A percentile compares a stretch with the other conserved stretches of the same genome.
Conservation (phyloP, 2,113 vertebrate genomes). For the Carassius auratus region DNA sequence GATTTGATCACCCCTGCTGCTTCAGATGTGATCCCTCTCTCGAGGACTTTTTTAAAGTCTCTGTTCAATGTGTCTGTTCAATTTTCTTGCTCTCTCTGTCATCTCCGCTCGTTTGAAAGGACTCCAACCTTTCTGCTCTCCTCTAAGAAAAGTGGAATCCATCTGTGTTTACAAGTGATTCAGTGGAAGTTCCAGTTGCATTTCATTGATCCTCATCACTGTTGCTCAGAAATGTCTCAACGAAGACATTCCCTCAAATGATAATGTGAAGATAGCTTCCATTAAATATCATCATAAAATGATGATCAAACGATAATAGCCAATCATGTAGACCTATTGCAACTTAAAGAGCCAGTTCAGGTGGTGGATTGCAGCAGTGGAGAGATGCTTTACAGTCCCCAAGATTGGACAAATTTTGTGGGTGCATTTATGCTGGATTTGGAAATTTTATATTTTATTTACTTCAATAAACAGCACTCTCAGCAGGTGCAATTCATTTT, state of each 20-base stretch:
- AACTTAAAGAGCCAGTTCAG: neutral
- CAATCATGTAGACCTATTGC: neutral
- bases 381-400: neutral
- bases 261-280: neutral
- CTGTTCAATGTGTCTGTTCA: neutral
- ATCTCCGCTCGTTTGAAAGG: neutral
- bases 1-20: slow-evolving; percentile 24
- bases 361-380: neutral
- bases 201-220: neutral
- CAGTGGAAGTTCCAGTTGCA: neutral
- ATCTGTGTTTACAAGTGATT: neutral
- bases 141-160: neutral
- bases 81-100: neutral
- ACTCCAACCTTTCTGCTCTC: neutral
- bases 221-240: neutral
- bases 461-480: neutral
- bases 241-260: neutral
- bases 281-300: neutral
- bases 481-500: neutral
- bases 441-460: neutral
- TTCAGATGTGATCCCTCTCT: slow-evolving; percentile 19
- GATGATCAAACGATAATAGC: neutral
- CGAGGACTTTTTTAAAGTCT: neutral
- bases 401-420: neutral
- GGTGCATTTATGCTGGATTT: neutral